Conservation (phyloP, 1,140 invertebrate species). For the Onthophagus taurus region DNA sequence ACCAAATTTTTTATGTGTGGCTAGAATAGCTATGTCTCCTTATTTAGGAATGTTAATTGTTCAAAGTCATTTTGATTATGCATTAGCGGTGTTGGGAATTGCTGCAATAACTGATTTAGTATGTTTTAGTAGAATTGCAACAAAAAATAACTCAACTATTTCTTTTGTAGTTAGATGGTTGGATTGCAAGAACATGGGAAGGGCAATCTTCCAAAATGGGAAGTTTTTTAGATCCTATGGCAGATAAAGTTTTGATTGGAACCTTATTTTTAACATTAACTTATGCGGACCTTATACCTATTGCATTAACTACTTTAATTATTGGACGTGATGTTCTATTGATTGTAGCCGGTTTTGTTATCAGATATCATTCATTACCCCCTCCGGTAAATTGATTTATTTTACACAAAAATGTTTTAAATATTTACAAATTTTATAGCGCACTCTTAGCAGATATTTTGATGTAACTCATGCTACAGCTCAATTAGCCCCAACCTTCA, state of each 20-base stretch:
- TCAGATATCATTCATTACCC: constrained; percentile 81
- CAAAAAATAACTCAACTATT: background rate
- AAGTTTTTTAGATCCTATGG: constrained; percentile 92
- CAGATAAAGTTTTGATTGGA: constrained; percentile 91
- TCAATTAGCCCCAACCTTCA: constrained; percentile 80
- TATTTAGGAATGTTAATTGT: constrained; percentile 73
- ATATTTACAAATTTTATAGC: constrained; percentile 47
- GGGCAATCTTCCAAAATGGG: constrained; percentile 87
- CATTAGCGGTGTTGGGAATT: constrained; percentile 61
- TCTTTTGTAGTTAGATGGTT: constrained; percentile 79
- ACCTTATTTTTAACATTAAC: constrained; percentile 82
- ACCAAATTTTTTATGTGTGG: constrained; percentile 81
- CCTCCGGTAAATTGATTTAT: constrained; percentile 59
- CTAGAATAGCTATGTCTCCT: constrained; percentile 75
- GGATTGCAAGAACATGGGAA: constrained; percentile 86
- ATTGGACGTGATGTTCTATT: constrained; percentile 75
- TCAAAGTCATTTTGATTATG: constrained; percentile 61
- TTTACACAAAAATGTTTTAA: constrained; percentile 9
- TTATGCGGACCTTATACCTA: constrained; percentile 75
- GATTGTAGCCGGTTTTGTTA: constrained; percentile 72
- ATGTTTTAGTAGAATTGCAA: constrained; percentile 24
- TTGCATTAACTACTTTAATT: constrained; percentile 75
- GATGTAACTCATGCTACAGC: constrained; percentile 83
- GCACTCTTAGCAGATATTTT: constrained; percentile 81
- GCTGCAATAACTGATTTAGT: constrained; percentile 82